phyloP scores from a whole-genome alignment of 2,113 vertebrate species.

The Heterochromis multidens region DNA sequence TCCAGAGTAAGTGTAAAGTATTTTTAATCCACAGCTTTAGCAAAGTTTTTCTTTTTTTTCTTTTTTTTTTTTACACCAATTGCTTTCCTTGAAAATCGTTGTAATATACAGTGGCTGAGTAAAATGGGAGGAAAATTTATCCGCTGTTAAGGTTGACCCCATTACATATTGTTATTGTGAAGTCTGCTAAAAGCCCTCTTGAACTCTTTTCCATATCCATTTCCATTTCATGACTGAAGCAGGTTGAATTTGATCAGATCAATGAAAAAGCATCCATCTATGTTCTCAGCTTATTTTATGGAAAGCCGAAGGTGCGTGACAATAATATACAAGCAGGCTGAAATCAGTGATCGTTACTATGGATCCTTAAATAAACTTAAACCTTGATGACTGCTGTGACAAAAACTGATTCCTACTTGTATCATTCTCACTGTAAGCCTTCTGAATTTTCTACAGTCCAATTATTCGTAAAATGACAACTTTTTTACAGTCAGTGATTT shows the following conservation, averaged over 20 bases:
- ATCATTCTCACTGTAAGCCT: not conserved
- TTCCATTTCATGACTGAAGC: not conserved
- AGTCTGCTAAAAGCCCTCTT: not conserved
- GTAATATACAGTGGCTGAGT: not conserved
- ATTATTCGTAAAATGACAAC: not conserved
- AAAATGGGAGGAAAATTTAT: not conserved
- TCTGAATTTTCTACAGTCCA: not conserved
- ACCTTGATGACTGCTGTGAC: not conserved
- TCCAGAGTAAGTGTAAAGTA: slow-evolving; percentile 86
- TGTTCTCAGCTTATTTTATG: not conserved
- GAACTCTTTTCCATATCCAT: not conserved
- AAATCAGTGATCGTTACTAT: not conserved
- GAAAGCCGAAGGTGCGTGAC: not conserved
- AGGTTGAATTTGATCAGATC: not conserved
- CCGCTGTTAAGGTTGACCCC: not conserved
- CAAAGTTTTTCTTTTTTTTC: not conserved
- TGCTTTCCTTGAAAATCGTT: not conserved
- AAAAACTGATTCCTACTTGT: not conserved
- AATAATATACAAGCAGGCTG: not conserved
- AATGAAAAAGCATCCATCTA: not conserved
- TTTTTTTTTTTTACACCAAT: not conserved
- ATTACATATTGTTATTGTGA: not conserved
- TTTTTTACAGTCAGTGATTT: not conserved
- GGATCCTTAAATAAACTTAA: too few relatives aligned
- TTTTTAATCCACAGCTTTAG: accelerated